Conservation (phyloP, 1,140 invertebrate species). For the Zaprionus capensis region DNA sequence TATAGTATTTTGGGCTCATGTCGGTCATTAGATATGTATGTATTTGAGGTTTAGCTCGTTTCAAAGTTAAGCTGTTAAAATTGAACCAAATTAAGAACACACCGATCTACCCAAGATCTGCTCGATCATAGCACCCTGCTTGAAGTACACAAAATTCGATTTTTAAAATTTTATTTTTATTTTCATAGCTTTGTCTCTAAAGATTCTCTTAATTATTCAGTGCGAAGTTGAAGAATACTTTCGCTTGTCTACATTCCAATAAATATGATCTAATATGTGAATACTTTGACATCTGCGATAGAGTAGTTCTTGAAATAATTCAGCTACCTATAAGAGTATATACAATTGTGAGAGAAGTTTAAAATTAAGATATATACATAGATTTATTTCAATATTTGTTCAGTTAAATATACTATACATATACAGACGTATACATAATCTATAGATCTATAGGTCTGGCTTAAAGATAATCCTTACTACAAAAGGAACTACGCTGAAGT, state of each 20-base stretch:
- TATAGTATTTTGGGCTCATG: too few relatives aligned
- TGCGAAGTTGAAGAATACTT: conserved; percentile 27
- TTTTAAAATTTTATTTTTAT: conserved; percentile 1
- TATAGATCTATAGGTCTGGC: conserved; percentile 37
- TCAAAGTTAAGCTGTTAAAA: neutral
- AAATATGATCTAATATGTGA: conserved; percentile 26
- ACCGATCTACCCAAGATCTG: neutral
- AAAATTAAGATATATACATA: neutral
- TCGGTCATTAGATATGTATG: too few relatives aligned
- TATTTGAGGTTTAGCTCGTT: too few relatives aligned
- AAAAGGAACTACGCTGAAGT: conserved; percentile 71
- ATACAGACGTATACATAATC: conserved; percentile 14
- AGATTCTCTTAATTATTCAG: conserved; percentile 19
- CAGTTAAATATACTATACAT: conserved; percentile 9
- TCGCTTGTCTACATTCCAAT: conserved; percentile 24
- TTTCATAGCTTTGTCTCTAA: neutral
- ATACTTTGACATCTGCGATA: conserved; percentile 18
- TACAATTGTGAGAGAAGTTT: conserved; percentile 14
- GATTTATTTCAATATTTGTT: neutral
- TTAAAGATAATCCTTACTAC: conserved; percentile 57
- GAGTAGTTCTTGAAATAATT: conserved; percentile 21
- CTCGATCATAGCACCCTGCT: neutral
- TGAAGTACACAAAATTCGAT: neutral
- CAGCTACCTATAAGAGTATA: conserved; percentile 27
- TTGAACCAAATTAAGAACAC: neutral